Evolutionary conservation across 1,140 invertebrate genomes (phyloP).

Genomic region (Leptinotarsa defecta): DNA sequence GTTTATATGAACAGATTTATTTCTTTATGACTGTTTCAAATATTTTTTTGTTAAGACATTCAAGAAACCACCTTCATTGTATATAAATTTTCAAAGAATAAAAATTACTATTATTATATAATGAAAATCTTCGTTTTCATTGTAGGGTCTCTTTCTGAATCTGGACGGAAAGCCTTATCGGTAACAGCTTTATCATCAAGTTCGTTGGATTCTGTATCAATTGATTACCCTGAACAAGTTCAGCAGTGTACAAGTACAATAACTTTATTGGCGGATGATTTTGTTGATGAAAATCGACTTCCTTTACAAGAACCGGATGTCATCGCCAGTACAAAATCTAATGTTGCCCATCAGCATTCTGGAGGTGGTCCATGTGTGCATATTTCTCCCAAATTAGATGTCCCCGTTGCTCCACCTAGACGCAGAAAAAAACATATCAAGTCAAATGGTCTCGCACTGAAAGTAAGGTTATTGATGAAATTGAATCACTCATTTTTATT

Average conservation of each 20-base stretch:
- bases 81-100: no score
- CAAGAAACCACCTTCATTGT: no score
- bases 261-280: constrained; percentile 37
- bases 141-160: constrained; percentile 4
- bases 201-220: constrained; percentile 53
- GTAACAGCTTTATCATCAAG: constrained; percentile 52
- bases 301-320: constrained; percentile 85
- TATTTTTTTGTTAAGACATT: no score
- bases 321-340: constrained; percentile 87
- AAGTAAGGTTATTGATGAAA: constrained; percentile 28
- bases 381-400: constrained; percentile 49
- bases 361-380: constrained; percentile 27
- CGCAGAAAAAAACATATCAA: constrained; percentile 69
- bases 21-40: no score
- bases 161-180: constrained; percentile 41
- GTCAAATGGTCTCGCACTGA: constrained; percentile 22
- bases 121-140: background rate
- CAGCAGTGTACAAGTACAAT: constrained; percentile 52
- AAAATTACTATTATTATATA: no score
- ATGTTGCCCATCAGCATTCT: constrained; percentile 52
- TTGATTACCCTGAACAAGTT: constrained; percentile 50
- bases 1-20: no score
- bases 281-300: constrained; percentile 31
- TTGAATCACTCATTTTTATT: no score
- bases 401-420: constrained; percentile 80